Conservation (phyloP, 2,888 invertebrate species). For the Cerceris ruficornis region DNA sequence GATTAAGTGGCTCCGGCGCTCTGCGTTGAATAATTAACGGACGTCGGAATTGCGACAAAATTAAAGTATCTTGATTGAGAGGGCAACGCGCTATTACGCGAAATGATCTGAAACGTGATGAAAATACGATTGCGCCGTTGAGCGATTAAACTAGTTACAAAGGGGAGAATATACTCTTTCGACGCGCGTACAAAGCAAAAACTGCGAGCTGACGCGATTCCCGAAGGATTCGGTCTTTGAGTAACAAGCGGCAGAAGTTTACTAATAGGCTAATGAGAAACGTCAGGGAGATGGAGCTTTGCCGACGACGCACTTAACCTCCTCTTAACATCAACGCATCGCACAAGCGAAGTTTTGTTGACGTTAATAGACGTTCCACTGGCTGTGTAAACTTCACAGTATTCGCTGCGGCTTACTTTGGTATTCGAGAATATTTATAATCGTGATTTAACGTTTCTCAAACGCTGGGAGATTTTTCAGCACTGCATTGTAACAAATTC, state of each 20-base stretch:
- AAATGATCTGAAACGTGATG: background rate
- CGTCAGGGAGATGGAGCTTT: constrained; percentile 39
- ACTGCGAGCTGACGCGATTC: constrained; percentile 20
- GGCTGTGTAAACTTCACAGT: constrained; percentile 11
- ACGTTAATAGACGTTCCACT: constrained; percentile 25
- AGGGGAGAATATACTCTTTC: constrained; percentile 6
- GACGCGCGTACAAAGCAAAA: constrained; percentile 22
- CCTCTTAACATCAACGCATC: constrained; percentile 39
- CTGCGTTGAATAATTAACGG: too few relatives aligned
- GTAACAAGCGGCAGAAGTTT: constrained; percentile 42
- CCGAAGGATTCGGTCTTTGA: constrained; percentile 15
- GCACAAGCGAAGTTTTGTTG: constrained; percentile 35
- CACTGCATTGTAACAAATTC: too few relatives aligned
- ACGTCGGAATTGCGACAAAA: too few relatives aligned
- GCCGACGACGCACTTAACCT: constrained; percentile 36
- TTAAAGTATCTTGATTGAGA: background rate
- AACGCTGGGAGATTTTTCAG: too few relatives aligned
- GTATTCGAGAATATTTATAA: too few relatives aligned
- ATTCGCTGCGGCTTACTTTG: background rate
- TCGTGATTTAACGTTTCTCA: too few relatives aligned
- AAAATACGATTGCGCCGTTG: too few relatives aligned
- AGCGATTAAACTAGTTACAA: too few relatives aligned
- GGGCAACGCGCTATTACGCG: background rate
- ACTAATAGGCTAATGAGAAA: constrained; percentile 50
- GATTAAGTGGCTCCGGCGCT: too few relatives aligned